phyloP scores from a whole-genome alignment of 2,113 vertebrate genomes.

The Gavia stellata region DNA sequence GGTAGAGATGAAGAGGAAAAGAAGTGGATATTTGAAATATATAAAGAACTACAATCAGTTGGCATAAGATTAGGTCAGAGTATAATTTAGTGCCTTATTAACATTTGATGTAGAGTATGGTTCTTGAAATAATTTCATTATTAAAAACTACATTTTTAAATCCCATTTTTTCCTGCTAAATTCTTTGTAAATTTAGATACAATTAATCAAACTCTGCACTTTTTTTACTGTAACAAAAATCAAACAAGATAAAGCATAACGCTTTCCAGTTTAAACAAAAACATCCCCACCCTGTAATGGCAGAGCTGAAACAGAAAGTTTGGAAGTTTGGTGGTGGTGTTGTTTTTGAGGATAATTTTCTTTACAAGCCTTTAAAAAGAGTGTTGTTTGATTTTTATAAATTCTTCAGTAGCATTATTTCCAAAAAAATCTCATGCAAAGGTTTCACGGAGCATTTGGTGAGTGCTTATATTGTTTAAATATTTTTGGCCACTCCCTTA shows the following conservation, averaged over 20 bases:
- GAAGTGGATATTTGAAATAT: not conserved
- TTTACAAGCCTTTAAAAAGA: not conserved
- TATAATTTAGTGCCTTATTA: not conserved
- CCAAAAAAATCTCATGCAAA: not conserved
- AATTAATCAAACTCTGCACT: not conserved
- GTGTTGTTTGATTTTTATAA: not conserved
- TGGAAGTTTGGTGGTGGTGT: not conserved
- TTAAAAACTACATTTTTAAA: not conserved
- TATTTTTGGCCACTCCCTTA: not conserved
- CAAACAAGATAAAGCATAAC: not conserved
- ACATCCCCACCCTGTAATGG: not conserved
- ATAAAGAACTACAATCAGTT: not conserved
- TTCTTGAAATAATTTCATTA: not conserved
- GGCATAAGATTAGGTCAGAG: not conserved
- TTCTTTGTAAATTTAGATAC: not conserved
- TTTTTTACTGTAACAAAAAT: not conserved
- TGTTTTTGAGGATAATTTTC: not conserved
- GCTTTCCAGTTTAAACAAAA: not conserved
- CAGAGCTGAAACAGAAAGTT: not conserved
- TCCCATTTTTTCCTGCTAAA: not conserved
- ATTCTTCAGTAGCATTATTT: not conserved
- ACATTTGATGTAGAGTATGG: not conserved
- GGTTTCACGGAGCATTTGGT: not conserved
- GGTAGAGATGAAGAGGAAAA: not conserved
- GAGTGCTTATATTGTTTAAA: not conserved